phyloP scores from a whole-genome alignment of 2,888 invertebrate species.

The Unio pictorum region DNA sequence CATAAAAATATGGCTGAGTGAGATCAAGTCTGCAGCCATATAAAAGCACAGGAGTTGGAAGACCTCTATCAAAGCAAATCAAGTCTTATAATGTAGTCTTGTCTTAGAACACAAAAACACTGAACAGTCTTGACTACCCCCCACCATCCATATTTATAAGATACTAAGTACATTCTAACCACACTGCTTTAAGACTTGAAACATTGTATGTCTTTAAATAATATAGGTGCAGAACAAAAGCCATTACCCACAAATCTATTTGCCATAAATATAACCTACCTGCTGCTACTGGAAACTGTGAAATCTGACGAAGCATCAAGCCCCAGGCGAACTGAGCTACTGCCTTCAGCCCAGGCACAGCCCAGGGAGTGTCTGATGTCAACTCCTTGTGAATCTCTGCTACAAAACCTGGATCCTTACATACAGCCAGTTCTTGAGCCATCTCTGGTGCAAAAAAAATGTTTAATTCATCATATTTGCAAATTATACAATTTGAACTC shows the following conservation, averaged over 20 bases:
- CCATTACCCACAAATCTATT: not conserved
- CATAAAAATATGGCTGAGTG: too few species aligned
- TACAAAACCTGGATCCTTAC: conserved; percentile 65
- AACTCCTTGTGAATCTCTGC: conserved; percentile 74
- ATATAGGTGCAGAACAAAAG: not conserved
- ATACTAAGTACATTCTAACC: too few species aligned
- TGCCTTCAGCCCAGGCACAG: conserved; percentile 72
- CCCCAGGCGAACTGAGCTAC: conserved; percentile 81
- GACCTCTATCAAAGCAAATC: too few species aligned
- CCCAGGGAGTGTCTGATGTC: conserved; percentile 70
- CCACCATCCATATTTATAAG: too few species aligned
- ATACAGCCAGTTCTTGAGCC: conserved; percentile 64
- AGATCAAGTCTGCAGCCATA: too few species aligned
- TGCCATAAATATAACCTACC: conserved; percentile 32
- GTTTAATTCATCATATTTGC: not conserved
- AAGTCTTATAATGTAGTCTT: too few species aligned
- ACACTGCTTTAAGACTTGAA: too few species aligned
- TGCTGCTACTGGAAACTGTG: conserved; percentile 64
- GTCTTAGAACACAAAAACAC: too few species aligned
- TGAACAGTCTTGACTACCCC: too few species aligned
- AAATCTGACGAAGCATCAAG: conserved; percentile 75
- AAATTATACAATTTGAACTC: conserved; percentile 1
- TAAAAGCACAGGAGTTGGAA: too few species aligned
- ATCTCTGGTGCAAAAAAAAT: conserved; percentile 16
- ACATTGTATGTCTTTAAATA: too few species aligned